Evolutionary conservation across 2,113 vertebrate species (phyloP).

Genomic region (Nasalis larvatus): DNA sequence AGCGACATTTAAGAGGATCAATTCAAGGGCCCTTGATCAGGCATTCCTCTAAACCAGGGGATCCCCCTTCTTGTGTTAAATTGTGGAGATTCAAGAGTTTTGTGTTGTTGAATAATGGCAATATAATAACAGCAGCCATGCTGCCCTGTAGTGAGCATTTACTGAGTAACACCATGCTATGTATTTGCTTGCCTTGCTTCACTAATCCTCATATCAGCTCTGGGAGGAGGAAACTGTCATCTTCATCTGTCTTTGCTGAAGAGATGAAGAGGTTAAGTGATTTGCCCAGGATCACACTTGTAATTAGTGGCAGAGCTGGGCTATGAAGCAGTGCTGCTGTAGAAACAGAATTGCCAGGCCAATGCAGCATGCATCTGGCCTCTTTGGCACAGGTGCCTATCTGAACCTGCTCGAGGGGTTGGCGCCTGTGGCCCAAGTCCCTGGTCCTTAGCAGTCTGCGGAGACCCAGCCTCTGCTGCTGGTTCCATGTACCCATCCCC

Average conservation of each 20-base stretch:
- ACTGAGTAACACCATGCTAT: neutral
- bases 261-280: neutral
- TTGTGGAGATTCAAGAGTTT: neutral
- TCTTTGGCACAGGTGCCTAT: neutral
- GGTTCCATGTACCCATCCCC: neutral
- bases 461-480: neutral
- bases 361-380: fast-evolving
- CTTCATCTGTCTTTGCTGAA: neutral
- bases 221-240: neutral
- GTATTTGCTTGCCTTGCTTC: neutral
- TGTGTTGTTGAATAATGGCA: neutral
- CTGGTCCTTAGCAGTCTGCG: neutral
- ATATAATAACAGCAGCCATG: neutral
- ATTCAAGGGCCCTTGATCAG: neutral
- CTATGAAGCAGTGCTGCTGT: neutral
- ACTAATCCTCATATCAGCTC: neutral
- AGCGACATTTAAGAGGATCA: neutral
- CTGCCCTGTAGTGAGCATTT: neutral
- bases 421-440: neutral
- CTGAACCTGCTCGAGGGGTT: neutral
- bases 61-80: neutral
- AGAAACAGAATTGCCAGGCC: neutral
- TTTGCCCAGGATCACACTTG: neutral
- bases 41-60: neutral
- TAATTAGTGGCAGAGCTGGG: conserved; percentile 8